Conservation (phyloP, 2,888 invertebrate species). For the Gortyna flavago region DNA sequence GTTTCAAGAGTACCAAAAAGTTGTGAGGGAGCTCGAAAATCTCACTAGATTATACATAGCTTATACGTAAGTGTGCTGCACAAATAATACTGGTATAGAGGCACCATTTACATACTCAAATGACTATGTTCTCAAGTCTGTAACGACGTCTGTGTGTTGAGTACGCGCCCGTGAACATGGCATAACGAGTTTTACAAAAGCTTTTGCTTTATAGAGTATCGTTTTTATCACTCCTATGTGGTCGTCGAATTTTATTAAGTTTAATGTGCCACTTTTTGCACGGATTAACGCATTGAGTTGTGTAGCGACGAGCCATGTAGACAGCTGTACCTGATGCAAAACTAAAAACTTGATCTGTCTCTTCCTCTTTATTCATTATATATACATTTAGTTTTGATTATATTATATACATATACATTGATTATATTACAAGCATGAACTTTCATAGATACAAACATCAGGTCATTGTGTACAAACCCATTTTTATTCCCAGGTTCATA, state of each 20-base stretch:
- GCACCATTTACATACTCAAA: not conserved
- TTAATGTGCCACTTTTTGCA: not conserved
- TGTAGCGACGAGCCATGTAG: not conserved
- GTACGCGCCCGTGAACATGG: not conserved
- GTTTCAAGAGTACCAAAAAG: constrained; percentile 96
- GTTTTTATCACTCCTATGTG: not conserved
- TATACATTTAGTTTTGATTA: too few relatives aligned
- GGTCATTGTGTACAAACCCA: not conserved
- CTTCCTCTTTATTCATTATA: too few relatives aligned
- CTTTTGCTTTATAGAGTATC: not conserved
- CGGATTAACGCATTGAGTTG: not conserved
- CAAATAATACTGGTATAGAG: not conserved
- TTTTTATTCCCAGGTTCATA: constrained; percentile 81
- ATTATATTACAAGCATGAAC: not conserved
- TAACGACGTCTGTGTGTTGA: not conserved
- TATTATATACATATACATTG: too few relatives aligned
- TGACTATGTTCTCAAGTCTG: not conserved
- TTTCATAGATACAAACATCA: not conserved
- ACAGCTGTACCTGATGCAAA: not conserved
- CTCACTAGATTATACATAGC: constrained; percentile 93
- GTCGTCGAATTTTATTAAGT: not conserved
- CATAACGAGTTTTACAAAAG: too few relatives aligned
- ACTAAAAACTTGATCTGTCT: not conserved
- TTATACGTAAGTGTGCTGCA: constrained; percentile 90
- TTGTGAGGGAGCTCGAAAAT: constrained; percentile 95